Evolutionary conservation across 1,140 invertebrate species (phyloP), one percentile per base, ranked within the genome.

Genomic region (Cepaea nemoralis): DNA sequence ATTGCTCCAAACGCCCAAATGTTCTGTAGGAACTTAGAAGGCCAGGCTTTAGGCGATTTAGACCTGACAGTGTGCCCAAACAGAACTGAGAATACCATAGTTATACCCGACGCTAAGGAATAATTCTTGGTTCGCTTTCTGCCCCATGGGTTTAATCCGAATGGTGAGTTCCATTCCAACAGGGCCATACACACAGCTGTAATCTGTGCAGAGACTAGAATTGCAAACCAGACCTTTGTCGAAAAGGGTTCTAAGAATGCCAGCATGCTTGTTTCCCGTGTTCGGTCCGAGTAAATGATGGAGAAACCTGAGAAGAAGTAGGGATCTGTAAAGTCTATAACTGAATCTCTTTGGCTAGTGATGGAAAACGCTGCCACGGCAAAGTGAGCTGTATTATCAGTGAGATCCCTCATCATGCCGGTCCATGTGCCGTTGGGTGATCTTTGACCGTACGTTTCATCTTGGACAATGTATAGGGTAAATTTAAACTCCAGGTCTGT

Each of bases 11-110:
- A 96, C 50, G 96, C 97, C 96, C 97, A 98, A 67, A 98, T 95
- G 91, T 98, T 98, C 83, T 92, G 90, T 80, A 91, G 84, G 22
- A 90, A 89, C 92, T 98, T 98, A 91, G 97, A 97, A 85, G 97
- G 97, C 97, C 97, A 98, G 69, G 96, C 97, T 91, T 98, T 98
- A 22, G 97, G 97, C 27, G 97, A 96, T 92, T 98, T 98, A 88
- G 98, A 98, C 59, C 96, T 96, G 8, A 98, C 96, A 45, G 97
- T 93, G 92, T 98, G 97, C 59, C 96, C 96, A 91, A 97, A 98
- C 0, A 98, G 93, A 50, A 98, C 92, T 0, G 96, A 97, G 95
- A 96, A 97, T 94, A 97, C 97, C 80, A 97, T 97, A 95, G 96
- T 98, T 0, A 98, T 92, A 1, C 96, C 97, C 67, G 96, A 96